A percentile compares a stretch with the other conserved stretches of the same genome.
Conservation (phyloP, 2,888 invertebrate species). For the Dromius quadrimaculatus region DNA sequence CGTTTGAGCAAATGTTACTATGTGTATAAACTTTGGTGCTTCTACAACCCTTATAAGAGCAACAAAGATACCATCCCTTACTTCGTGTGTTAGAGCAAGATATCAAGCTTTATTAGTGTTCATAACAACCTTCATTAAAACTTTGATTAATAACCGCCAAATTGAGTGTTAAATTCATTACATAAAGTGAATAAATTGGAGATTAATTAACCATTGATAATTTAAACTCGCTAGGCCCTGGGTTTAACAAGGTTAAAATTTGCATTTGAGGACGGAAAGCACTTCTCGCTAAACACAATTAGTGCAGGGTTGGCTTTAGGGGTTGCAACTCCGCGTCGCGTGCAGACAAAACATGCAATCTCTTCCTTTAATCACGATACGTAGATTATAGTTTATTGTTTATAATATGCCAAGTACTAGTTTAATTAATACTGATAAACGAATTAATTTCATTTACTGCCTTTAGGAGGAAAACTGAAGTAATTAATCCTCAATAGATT, state of each 20-base stretch:
- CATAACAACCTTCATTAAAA: constrained; percentile 68
- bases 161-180: constrained; percentile 70
- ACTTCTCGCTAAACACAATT: constrained; percentile 66
- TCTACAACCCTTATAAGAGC: too few species aligned
- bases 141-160: constrained; percentile 72
- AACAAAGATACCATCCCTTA: neutral
- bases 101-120: constrained; percentile 54
- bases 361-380: constrained; percentile 15
- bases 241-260: constrained; percentile 69
- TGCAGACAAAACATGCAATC: constrained; percentile 4
- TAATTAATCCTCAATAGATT: too few species aligned
- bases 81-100: constrained; percentile 4
- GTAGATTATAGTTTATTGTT: constrained; percentile 22
- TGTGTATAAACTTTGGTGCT: too few species aligned
- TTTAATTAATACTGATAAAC: constrained; percentile 29
- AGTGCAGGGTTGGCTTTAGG: constrained; percentile 55
- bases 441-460: neutral
- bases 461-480: too few species aligned
- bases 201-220: constrained; percentile 70
- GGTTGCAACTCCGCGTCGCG: neutral
- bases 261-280: constrained; percentile 69
- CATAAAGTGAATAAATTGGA: constrained; percentile 70
- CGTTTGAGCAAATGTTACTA: too few species aligned
- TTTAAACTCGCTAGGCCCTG: constrained; percentile 65
- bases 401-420: constrained; percentile 24